A percentile compares a stretch with the other conserved stretches of the same genome.
Evolutionary conservation across 2,797 vertebrate genomes (phyloP).

Genomic region (Thaleichthys pacificus): DNA sequence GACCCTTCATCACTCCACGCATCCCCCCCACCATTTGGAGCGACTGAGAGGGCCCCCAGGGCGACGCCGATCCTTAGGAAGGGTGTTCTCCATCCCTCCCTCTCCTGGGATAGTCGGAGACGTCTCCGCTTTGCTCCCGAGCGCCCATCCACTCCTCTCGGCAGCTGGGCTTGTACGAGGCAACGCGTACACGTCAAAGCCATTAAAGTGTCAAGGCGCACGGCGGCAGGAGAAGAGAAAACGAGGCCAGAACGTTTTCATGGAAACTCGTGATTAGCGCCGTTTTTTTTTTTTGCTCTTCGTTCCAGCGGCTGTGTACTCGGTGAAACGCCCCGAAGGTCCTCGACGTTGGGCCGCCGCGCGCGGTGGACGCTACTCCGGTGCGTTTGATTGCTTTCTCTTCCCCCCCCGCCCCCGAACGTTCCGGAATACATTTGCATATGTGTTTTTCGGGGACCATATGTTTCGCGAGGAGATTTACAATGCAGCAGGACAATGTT

Average conservation of each 20-base stretch:
- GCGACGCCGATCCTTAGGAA: conserved; percentile 26
- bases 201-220: conserved; percentile 67
- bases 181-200: conserved; percentile 63
- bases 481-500: conserved; percentile 34
- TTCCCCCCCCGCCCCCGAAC: conserved; percentile 23
- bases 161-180: conserved; percentile 40
- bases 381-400: conserved; percentile 29
- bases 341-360: conserved; percentile 37
- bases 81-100: conserved; percentile 25
- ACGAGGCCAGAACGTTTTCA: conserved; percentile 52
- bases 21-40: background rate
- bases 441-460: conserved; percentile 46
- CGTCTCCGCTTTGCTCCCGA: conserved; percentile 17
- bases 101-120: conserved; percentile 27
- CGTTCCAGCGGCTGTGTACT: conserved; percentile 49
- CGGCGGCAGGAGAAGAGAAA: conserved; percentile 20
- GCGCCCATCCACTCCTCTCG: conserved; percentile 24
- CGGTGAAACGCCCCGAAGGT: conserved; percentile 39
- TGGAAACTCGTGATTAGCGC: conserved; percentile 42
- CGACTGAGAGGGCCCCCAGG: conserved; percentile 21
- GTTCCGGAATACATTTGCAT: conserved; percentile 52
- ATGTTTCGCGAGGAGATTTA: conserved; percentile 60
- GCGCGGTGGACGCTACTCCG: conserved; percentile 27
- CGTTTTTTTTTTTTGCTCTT: conserved; percentile 41
- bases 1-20: background rate